phyloP scores from a whole-genome alignment of 2,888 invertebrate species.

The Aleiodes testaceus region DNA sequence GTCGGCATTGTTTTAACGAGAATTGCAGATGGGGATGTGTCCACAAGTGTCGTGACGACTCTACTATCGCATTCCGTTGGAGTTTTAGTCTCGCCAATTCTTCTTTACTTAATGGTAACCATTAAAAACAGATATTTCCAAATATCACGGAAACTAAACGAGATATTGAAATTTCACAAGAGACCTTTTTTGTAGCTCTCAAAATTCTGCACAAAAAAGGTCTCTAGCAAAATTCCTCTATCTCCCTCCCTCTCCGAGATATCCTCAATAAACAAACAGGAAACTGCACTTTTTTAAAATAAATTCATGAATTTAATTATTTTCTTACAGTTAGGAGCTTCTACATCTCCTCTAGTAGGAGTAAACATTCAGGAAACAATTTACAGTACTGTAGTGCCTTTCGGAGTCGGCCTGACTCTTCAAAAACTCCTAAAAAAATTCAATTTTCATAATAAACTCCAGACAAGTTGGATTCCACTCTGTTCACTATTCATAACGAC shows the following conservation, averaged over 20 bases:
- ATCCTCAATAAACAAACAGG: neutral
- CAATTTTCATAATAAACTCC: constrained; percentile 51
- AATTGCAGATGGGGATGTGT: constrained; percentile 66
- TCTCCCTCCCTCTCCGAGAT: too few species aligned
- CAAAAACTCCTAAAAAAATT: constrained; percentile 53
- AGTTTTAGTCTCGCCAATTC: constrained; percentile 66
- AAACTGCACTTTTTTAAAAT: neutral
- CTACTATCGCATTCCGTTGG: constrained; percentile 67
- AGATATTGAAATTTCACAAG: too few species aligned
- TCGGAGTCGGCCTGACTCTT: constrained; percentile 63
- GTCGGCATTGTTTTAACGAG: constrained; percentile 67
- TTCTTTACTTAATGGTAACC: constrained; percentile 68
- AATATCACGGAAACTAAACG: neutral
- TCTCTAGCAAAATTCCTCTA: neutral
- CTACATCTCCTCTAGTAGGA: constrained; percentile 66
- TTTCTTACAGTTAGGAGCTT: constrained; percentile 63
- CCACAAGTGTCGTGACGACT: constrained; percentile 68
- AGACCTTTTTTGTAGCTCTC: too few species aligned
- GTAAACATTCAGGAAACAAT: constrained; percentile 66
- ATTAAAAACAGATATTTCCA: neutral
- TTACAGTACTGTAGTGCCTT: constrained; percentile 66
- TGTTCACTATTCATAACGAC: constrained; percentile 63
- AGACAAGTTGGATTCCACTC: constrained; percentile 64
- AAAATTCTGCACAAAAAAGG: neutral
- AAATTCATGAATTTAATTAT: neutral